These are phyloP conservation scores for Ruditapes philippinarum DNA, from an alignment of 1,140 invertebrate species.

Conservation along the genomic window DNA sequence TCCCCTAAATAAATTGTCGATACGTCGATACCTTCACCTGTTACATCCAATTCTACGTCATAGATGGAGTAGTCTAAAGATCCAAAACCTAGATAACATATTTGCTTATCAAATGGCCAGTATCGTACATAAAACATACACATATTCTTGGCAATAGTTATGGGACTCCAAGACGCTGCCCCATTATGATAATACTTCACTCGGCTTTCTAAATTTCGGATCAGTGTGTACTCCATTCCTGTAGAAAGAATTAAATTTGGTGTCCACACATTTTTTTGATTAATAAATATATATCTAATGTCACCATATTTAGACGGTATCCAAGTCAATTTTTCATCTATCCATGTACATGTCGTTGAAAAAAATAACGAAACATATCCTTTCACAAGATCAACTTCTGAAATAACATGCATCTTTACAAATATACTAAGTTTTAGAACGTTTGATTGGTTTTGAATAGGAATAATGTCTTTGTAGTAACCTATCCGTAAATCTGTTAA, in stretches of 20 bases:
- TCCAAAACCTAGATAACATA: conserved; percentile 33
- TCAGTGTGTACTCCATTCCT: background rate
- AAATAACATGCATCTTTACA: background rate
- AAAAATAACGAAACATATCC: background rate
- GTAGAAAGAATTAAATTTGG: background rate
- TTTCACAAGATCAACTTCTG: background rate
- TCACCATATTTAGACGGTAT: background rate
- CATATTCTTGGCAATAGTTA: background rate
- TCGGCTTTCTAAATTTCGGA: background rate
- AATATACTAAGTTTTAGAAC: background rate
- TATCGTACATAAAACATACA: conserved; percentile 53
- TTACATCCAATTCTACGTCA: too few relatives aligned
- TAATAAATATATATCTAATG: background rate
- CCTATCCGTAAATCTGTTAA: background rate
- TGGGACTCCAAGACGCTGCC: background rate
- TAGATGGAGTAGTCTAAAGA: background rate
- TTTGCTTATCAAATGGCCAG: conserved; percentile 64
- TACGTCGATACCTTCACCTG: too few relatives aligned
- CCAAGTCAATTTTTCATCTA: background rate
- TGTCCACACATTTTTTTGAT: background rate
- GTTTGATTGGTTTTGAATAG: background rate
- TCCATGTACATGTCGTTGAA: background rate
- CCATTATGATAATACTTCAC: background rate
- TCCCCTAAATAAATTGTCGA: too few relatives aligned
- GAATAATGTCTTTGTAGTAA: background rate